These are phyloP conservation scores for Halcyon badia DNA, from an alignment of 2,797 vertebrate species.

Conservation along the genomic window DNA sequence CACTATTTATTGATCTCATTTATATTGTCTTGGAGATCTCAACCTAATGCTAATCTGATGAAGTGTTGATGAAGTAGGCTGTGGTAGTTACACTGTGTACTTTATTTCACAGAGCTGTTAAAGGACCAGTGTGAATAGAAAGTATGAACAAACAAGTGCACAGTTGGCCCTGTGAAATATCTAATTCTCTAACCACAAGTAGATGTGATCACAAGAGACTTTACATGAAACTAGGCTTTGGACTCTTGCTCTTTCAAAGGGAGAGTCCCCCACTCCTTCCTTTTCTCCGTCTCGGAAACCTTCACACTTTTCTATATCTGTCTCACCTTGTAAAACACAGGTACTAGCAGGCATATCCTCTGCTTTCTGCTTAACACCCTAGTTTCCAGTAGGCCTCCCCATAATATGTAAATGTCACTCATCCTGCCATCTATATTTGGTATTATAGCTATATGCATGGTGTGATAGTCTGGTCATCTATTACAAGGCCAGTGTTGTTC, in stretches of 20 bases:
- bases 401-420: conserved; percentile 20
- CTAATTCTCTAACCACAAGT: background rate
- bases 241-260: background rate
- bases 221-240: background rate
- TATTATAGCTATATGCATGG: background rate
- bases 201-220: background rate
- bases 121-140: conserved; percentile 14
- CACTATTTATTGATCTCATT: conserved; percentile 45
- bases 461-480: conserved; percentile 50
- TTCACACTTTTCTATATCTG: conserved; percentile 15
- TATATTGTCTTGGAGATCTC: conserved; percentile 30
- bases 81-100: background rate
- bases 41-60: conserved; percentile 51
- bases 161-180: background rate
- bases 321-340: conserved; percentile 67
- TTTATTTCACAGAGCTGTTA: background rate
- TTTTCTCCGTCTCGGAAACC: conserved; percentile 33
- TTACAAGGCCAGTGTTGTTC: conserved; percentile 16
- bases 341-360: conserved; percentile 48
- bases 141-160: background rate
- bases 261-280: background rate
- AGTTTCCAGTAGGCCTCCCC: conserved; percentile 52
- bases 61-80: conserved; percentile 46
- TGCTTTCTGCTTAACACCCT: conserved; percentile 37
- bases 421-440: conserved; percentile 11